Percentiles rank a stretch among this genome's conserved stretches.
Conservation (phyloP, 2,113 vertebrate genomes). For the Heteronetta atricapilla region DNA sequence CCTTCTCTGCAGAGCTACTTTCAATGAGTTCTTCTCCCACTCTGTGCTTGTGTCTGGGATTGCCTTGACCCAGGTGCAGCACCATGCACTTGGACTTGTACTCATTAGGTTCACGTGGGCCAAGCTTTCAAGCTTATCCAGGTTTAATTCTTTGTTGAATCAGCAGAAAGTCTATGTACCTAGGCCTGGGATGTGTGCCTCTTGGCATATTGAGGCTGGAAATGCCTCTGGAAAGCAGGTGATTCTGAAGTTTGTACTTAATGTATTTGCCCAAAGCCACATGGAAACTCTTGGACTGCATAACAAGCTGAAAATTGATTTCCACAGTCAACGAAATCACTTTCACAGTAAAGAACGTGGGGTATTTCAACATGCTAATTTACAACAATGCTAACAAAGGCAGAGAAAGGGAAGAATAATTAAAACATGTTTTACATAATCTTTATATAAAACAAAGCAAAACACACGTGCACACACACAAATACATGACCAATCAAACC, state of each 20-base stretch:
- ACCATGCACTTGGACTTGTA: no score
- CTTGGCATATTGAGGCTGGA: not conserved
- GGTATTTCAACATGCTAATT: not conserved
- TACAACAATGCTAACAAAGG: not conserved
- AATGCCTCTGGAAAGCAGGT: not conserved
- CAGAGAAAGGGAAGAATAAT: not conserved
- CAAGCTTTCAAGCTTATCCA: no score
- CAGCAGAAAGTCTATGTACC: not conserved
- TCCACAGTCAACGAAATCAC: not conserved
- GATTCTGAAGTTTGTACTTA: not conserved
- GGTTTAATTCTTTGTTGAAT: not conserved
- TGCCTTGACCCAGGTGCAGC: no score
- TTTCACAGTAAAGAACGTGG: not conserved
- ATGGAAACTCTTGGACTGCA: not conserved
- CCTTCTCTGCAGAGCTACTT: no score
- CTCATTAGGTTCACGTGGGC: no score
- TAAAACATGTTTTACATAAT: not conserved
- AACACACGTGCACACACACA: not conserved
- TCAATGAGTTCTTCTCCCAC: no score
- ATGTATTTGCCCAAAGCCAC: not conserved
- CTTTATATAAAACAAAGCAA: not conserved
- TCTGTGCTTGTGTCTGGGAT: no score
- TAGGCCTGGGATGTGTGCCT: not conserved
- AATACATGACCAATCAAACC: not conserved
- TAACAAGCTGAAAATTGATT: not conserved